These are phyloP conservation scores for Dilophus febrilis DNA, from an alignment of 2,888 invertebrate genomes.

Conservation along the genomic window DNA sequence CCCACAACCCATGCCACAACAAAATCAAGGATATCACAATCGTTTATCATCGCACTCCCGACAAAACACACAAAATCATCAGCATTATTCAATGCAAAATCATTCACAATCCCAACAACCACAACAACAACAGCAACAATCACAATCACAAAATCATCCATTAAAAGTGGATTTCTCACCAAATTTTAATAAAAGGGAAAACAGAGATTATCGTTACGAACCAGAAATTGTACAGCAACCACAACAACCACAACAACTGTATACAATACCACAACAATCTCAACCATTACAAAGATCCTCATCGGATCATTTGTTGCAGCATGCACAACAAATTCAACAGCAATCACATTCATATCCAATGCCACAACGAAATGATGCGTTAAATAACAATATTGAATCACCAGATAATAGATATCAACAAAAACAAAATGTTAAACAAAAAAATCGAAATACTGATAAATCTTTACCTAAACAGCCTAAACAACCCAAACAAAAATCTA, in stretches of 20 bases:
- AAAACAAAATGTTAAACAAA: too few relatives aligned
- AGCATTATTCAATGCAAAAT: too few relatives aligned
- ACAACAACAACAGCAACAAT: too few relatives aligned
- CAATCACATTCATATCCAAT: background rate
- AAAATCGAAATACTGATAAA: too few relatives aligned
- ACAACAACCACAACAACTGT: slow-evolving; percentile 23
- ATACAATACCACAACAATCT: background rate
- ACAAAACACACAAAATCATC: too few relatives aligned
- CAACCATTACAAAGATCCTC: background rate
- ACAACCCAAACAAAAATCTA: background rate
- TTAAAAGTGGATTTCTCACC: slow-evolving; percentile 68
- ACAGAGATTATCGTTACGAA: slow-evolving; percentile 7
- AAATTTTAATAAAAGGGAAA: slow-evolving; percentile 39
- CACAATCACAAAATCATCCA: background rate
- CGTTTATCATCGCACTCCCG: too few relatives aligned
- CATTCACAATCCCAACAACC: too few relatives aligned
- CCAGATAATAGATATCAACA: too few relatives aligned
- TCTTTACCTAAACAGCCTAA: too few relatives aligned
- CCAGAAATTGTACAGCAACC: slow-evolving; percentile 24
- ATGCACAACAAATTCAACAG: background rate
- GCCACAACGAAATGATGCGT: background rate
- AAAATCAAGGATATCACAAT: too few relatives aligned
- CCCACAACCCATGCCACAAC: too few relatives aligned
- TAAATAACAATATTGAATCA: too few relatives aligned
- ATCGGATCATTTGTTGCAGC: background rate